These are phyloP conservation scores for Yponomeuta plumbellus DNA, from an alignment of 2,888 invertebrate genomes.

Conservation along the genomic window DNA sequence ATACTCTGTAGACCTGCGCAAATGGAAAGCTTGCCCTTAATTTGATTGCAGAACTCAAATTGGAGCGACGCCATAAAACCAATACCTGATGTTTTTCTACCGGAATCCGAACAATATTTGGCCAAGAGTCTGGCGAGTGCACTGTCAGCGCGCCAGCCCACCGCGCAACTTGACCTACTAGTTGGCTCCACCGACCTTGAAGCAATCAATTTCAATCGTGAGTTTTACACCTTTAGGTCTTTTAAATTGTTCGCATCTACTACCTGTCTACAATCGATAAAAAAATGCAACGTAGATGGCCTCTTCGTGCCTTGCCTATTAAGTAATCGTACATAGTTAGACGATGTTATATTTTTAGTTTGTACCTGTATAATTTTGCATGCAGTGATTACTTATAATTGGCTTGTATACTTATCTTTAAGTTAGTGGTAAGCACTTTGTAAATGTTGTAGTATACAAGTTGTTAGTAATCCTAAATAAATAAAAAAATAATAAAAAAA, in stretches of 20 bases:
- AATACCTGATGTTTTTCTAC: constrained; percentile 78
- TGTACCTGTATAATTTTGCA: too few relatives aligned
- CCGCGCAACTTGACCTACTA: constrained; percentile 79
- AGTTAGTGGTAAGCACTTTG: neutral
- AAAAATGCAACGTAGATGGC: neutral
- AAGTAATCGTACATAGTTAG: neutral
- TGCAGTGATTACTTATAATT: too few relatives aligned
- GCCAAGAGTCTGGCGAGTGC: constrained; percentile 72
- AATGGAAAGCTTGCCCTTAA: constrained; percentile 10
- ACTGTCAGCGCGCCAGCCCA: constrained; percentile 69
- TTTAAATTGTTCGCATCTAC: neutral
- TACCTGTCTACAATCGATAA: neutral
- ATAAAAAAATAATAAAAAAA: too few relatives aligned
- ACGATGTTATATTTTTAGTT: too few relatives aligned
- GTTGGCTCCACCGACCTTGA: constrained; percentile 83
- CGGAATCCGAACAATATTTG: constrained; percentile 77
- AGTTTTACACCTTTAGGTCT: constrained; percentile 23
- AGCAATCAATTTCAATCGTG: constrained; percentile 76
- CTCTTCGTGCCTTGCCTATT: neutral
- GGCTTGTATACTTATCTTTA: too few relatives aligned
- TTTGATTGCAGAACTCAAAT: constrained; percentile 70
- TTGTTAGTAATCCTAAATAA: too few relatives aligned
- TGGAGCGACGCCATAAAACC: constrained; percentile 78
- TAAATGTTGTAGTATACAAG: too few relatives aligned
- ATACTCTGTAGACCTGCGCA: neutral